Conservation (phyloP, 2,113 vertebrate genomes). For the Hoplias malabaricus region DNA sequence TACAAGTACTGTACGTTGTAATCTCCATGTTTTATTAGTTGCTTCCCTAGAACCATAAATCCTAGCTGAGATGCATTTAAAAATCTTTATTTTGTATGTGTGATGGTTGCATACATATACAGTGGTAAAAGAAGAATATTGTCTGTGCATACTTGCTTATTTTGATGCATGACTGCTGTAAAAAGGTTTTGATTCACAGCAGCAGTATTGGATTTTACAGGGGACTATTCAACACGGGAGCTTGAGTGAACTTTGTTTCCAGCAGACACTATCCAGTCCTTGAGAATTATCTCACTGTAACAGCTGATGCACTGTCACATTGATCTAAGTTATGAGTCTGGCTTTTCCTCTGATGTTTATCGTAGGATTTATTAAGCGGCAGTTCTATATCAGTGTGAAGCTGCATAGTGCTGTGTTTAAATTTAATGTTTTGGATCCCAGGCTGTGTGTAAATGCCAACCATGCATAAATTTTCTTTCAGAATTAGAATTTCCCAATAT, state of each 20-base stretch:
- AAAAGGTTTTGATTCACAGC: background rate
- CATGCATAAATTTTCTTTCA: slow-evolving; percentile 35
- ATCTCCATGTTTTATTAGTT: too few species aligned
- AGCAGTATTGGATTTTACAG: background rate
- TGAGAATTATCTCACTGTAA: background rate
- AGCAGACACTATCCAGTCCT: background rate
- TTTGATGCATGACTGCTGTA: background rate
- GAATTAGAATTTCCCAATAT: slow-evolving; percentile 37
- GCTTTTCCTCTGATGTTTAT: slow-evolving; percentile 8
- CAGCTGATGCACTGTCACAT: background rate
- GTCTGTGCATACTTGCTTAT: too few species aligned
- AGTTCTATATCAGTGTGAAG: slow-evolving; percentile 1
- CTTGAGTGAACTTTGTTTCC: background rate
- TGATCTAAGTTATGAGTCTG: background rate
- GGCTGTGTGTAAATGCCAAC: slow-evolving; percentile 27
- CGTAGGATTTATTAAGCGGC: background rate
- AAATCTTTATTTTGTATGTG: too few species aligned
- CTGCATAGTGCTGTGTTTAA: slow-evolving; percentile 27
- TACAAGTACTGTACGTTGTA: too few species aligned
- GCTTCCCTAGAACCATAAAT: background rate
- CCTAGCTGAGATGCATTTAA: background rate
- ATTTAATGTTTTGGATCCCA: slow-evolving; percentile 2
- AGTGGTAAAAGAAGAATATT: too few species aligned
- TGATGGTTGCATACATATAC: background rate
- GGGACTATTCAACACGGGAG: background rate